These are phyloP conservation scores for Lasius fuliginosus DNA, from an alignment of 2,888 invertebrate genomes.

Conservation along the genomic window DNA sequence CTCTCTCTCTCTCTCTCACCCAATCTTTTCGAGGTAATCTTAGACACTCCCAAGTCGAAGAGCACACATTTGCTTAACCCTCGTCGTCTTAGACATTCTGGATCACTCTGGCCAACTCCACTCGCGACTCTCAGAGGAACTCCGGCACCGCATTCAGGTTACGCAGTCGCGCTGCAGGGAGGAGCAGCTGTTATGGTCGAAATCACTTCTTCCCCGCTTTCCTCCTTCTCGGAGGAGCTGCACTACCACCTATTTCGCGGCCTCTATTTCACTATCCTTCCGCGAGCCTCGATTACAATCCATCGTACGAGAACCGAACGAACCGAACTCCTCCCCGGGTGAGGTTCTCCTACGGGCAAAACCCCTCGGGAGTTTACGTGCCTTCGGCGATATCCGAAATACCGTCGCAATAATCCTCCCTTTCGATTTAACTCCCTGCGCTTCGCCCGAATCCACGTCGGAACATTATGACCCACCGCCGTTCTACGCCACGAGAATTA, in stretches of 20 bases:
- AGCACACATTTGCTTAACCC: conserved; percentile 74
- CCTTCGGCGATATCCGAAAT: conserved; percentile 67
- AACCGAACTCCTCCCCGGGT: conserved; percentile 30
- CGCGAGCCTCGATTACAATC: conserved; percentile 69
- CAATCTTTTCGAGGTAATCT: conserved; percentile 71
- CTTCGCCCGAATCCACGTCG: conserved; percentile 50
- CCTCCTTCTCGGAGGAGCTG: conserved; percentile 50
- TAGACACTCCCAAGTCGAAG: conserved; percentile 62
- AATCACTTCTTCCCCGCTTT: conserved; percentile 76
- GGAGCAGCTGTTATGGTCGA: conserved; percentile 78
- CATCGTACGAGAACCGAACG: conserved; percentile 56
- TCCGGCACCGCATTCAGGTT: conserved; percentile 68
- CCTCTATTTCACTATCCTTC: conserved; percentile 67
- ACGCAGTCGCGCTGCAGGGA: conserved; percentile 67
- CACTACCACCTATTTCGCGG: conserved; percentile 55
- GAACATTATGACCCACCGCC: conserved; percentile 43
- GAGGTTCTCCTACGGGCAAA: conserved; percentile 34
- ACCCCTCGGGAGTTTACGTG: conserved; percentile 70
- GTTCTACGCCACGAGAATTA: conserved; percentile 32
- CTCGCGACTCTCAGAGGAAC: conserved; percentile 69
- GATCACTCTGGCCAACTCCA: conserved; percentile 68
- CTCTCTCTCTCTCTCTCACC: neutral
- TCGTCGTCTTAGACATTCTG: conserved; percentile 69
- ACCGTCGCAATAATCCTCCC: conserved; percentile 70
- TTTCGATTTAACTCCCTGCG: conserved; percentile 64